These are phyloP conservation scores for Gobio occitaniae DNA, from an alignment of 2,797 vertebrate species.

Conservation along the genomic window DNA sequence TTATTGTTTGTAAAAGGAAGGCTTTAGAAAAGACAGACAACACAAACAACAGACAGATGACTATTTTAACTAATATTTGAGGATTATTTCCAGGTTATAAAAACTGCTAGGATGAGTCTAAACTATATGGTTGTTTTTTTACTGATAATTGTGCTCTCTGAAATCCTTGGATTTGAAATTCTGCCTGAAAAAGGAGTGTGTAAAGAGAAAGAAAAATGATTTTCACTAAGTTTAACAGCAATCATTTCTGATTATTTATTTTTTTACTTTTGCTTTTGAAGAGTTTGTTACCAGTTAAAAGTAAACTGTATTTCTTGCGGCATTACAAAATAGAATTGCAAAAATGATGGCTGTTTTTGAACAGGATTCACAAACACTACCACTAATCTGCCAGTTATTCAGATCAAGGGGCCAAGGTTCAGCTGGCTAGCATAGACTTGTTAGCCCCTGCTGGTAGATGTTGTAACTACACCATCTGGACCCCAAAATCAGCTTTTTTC, in stretches of 20 bases:
- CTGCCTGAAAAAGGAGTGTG: not conserved
- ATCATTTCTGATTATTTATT: not conserved
- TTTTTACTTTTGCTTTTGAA: not conserved
- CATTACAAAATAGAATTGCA: not conserved
- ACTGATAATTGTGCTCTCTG: not conserved
- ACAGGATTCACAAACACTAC: not conserved
- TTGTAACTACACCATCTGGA: not conserved
- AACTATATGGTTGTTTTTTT: not conserved
- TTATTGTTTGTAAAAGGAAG: not conserved
- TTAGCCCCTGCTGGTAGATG: conserved; percentile 2
- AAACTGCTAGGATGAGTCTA: not conserved
- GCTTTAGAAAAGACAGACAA: not conserved
- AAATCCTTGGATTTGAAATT: not conserved
- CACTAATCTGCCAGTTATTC: not conserved
- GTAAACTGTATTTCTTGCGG: not conserved
- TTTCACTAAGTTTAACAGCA: not conserved
- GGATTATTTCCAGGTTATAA: not conserved
- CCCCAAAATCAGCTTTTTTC: not conserved
- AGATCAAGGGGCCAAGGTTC: not conserved
- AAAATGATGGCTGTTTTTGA: not conserved
- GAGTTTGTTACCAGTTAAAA: not conserved
- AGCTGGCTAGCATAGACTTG: not conserved
- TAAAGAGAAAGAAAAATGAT: not conserved
- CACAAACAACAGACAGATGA: not conserved
- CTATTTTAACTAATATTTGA: not conserved